These are phyloP conservation scores for Petrolisthes cinctipes DNA, from an alignment of 2,888 invertebrate species.

Conservation along the genomic window DNA sequence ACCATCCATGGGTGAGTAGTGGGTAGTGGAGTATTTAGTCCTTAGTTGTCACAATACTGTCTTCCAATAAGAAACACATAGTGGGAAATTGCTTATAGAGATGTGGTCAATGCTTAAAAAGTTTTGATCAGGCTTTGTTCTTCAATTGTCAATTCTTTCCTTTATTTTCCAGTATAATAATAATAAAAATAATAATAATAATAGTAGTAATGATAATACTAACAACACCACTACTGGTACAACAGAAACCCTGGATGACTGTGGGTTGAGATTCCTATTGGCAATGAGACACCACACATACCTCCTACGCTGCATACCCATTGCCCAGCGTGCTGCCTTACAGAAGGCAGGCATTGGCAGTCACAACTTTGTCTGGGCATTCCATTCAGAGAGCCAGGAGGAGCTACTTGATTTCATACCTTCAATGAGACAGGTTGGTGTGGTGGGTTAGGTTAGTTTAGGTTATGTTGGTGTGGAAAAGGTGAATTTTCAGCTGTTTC, in stretches of 20 bases:
- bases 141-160: too few relatives aligned
- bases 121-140: too few relatives aligned
- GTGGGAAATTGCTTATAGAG: too few relatives aligned
- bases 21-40: background rate
- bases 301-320: constrained; percentile 89
- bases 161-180: too few relatives aligned
- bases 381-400: constrained; percentile 97
- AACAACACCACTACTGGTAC: background rate
- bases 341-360: constrained; percentile 70
- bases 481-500: background rate
- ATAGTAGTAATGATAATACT: too few relatives aligned
- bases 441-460: background rate
- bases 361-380: constrained; percentile 96
- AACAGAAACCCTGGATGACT: constrained; percentile 90
- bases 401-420: constrained; percentile 92
- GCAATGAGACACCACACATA: constrained; percentile 99
- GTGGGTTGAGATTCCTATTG: constrained; percentile 93
- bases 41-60: too few relatives aligned
- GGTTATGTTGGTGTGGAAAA: background rate
- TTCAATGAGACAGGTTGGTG: constrained; percentile 70
- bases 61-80: too few relatives aligned
- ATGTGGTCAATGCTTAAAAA: too few relatives aligned
- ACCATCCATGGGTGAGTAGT: constrained; percentile 72
- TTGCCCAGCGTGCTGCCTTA: constrained; percentile 65
- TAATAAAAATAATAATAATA: too few relatives aligned